Conservation (phyloP, 2,113 vertebrate genomes). For the Notothenia rossii region DNA sequence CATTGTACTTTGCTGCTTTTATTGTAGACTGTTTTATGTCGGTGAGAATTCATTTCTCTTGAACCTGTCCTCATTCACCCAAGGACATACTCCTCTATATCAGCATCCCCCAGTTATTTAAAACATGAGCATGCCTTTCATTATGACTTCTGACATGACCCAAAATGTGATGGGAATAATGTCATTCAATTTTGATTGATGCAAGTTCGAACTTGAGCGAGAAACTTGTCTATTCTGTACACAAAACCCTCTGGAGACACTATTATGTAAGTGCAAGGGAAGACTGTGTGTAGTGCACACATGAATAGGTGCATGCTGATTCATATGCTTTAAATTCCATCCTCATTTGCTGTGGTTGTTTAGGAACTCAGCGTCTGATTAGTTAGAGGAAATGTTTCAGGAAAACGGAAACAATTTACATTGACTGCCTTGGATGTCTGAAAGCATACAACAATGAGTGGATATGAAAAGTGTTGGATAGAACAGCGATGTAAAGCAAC, state of each 20-base stretch:
- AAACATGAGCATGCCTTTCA: constrained; percentile 86
- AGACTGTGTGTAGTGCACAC: constrained; percentile 50
- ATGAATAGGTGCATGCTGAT: constrained; percentile 47
- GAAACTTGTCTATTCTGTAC: constrained; percentile 83
- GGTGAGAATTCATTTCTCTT: constrained; percentile 73
- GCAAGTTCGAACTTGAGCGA: constrained; percentile 82
- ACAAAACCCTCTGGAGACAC: constrained; percentile 81
- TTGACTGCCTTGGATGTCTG: constrained; percentile 24
- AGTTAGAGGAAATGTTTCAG: constrained; percentile 19
- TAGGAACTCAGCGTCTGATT: constrained; percentile 14
- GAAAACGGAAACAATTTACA: constrained; percentile 18
- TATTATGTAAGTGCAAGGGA: constrained; percentile 58
- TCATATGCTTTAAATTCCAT: constrained; percentile 27
- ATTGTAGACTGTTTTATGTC: constrained; percentile 77
- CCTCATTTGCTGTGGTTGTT: background rate
- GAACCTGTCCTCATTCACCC: constrained; percentile 82
- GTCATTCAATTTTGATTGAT: constrained; percentile 83
- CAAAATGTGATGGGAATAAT: constrained; percentile 88
- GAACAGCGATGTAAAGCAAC: constrained; percentile 31
- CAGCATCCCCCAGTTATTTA: constrained; percentile 85
- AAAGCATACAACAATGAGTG: constrained; percentile 32
- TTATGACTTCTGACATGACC: constrained; percentile 89
- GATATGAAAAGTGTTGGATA: constrained; percentile 24
- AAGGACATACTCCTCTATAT: constrained; percentile 78
- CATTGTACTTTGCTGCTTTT: constrained; percentile 72